A percentile compares a stretch with the other conserved stretches of the same genome.
These are phyloP conservation scores for Choristoneura fumiferana DNA, from an alignment of 1,140 invertebrate species.

Conservation along the genomic window DNA sequence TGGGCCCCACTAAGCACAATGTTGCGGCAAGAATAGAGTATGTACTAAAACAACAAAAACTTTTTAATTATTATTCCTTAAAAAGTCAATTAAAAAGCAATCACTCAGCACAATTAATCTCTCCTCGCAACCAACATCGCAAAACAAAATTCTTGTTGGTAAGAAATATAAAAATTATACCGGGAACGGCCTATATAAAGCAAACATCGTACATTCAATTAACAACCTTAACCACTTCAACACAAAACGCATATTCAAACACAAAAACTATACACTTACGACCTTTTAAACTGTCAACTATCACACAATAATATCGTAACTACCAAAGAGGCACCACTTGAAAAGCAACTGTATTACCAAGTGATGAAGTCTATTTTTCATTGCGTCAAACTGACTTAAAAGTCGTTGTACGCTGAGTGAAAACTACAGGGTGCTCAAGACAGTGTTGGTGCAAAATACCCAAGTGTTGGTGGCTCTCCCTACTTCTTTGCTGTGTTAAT, in stretches of 20 bases:
- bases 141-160: conserved; percentile 57
- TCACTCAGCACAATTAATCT: conserved; percentile 32
- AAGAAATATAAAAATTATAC: conserved; percentile 64
- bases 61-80: conserved; percentile 11
- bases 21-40: too few relatives aligned
- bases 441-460: conserved; percentile 54
- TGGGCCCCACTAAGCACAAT: too few relatives aligned
- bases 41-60: too few relatives aligned
- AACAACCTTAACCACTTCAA: conserved; percentile 19
- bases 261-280: not conserved
- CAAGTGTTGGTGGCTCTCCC: conserved; percentile 50
- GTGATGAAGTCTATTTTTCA: conserved; percentile 2
- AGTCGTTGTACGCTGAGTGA: not conserved
- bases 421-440: conserved; percentile 56
- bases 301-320: not conserved
- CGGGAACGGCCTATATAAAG: conserved; percentile 41
- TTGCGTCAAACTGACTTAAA: conserved; percentile 7
- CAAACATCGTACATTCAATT: conserved; percentile 9
- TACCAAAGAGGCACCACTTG: not conserved
- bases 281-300: not conserved
- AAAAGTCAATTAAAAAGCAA: conserved; percentile 36
- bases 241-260: conserved; percentile 25
- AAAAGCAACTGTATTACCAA: not conserved
- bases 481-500: conserved; percentile 76
- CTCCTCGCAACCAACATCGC: conserved; percentile 39